These are phyloP conservation scores for Halocynthia roretzi DNA, from an alignment of 23 tunicate genomes.

Conservation along the genomic window DNA sequence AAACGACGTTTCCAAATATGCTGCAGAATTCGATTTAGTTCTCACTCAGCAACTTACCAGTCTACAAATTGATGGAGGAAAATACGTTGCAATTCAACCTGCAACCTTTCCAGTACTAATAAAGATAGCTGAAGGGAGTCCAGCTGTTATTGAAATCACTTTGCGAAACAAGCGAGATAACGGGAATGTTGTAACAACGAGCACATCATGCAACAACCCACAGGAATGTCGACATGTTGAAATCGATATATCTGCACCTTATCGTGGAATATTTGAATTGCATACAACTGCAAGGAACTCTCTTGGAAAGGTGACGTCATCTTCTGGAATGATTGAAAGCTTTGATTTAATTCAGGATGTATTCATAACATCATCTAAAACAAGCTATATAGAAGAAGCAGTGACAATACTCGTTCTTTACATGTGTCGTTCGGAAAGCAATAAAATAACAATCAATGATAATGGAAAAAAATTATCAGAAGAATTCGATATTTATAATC, in stretches of 20 bases:
- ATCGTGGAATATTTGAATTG: neutral
- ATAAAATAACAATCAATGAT: too few species aligned
- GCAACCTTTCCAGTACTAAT: neutral
- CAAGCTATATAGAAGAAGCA: neutral
- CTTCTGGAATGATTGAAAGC: neutral
- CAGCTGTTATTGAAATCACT: neutral
- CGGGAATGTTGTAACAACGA: neutral
- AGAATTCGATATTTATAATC: too few species aligned
- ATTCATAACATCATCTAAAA: neutral
- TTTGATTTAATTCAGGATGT: neutral
- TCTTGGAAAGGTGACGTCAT: neutral
- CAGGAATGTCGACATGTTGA: neutral
- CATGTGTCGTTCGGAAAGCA: too few species aligned
- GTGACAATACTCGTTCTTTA: too few species aligned
- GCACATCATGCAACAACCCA: neutral
- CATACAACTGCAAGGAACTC: neutral
- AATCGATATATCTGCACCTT: neutral
- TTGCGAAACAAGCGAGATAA: slow-evolving; percentile 4
- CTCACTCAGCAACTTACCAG: neutral
- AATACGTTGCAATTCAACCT: neutral
- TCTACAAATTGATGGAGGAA: neutral
- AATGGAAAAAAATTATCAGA: too few species aligned
- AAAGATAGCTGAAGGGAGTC: slow-evolving; percentile 5
- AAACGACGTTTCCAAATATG: neutral
- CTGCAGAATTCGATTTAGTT: neutral